A percentile compares a stretch with the other conserved stretches of the same genome.
Evolutionary conservation across 2,888 invertebrate genomes (phyloP).

Genomic region (Campopleginae sp.): DNA sequence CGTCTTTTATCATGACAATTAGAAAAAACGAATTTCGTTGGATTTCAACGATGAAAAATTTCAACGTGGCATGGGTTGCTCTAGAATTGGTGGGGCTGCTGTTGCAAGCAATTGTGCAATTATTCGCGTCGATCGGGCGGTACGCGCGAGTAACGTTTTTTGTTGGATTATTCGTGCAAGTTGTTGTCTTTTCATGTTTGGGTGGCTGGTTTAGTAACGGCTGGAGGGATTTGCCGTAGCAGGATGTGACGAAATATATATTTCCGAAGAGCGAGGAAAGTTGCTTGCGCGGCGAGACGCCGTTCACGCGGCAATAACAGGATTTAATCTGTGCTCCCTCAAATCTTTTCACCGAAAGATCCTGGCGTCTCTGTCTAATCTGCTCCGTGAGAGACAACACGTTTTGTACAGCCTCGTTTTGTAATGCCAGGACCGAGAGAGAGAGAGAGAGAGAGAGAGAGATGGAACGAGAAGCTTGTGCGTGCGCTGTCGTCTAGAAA

Average conservation of each 20-base stretch:
- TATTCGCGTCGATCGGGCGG: not conserved
- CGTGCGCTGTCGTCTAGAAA: constrained; percentile 78
- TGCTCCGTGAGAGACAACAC: constrained; percentile 10
- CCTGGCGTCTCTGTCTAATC: constrained; percentile 11
- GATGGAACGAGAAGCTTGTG: constrained; percentile 63
- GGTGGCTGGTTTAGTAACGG: not conserved
- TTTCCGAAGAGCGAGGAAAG: not conserved
- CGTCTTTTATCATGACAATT: too few species aligned
- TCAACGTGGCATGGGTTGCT: too few species aligned
- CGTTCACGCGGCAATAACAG: constrained; percentile 75
- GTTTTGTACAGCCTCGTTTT: constrained; percentile 38
- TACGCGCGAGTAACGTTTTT: not conserved
- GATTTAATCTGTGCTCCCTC: constrained; percentile 70
- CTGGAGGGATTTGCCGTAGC: constrained; percentile 23
- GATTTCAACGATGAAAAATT: too few species aligned
- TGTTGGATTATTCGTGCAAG: not conserved
- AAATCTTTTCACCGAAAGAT: constrained; percentile 55
- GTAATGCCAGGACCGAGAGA: constrained; percentile 55
- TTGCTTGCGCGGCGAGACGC: constrained; percentile 72
- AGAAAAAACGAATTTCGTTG: too few species aligned
- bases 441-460: constrained; percentile 58
- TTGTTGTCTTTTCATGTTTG: not conserved
- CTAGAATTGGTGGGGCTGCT: not conserved
- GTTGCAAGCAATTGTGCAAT: not conserved
- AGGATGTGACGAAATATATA: constrained; percentile 19